phyloP scores from a whole-genome alignment of 2,888 invertebrate genomes.

The Tetragonisca angustula region DNA sequence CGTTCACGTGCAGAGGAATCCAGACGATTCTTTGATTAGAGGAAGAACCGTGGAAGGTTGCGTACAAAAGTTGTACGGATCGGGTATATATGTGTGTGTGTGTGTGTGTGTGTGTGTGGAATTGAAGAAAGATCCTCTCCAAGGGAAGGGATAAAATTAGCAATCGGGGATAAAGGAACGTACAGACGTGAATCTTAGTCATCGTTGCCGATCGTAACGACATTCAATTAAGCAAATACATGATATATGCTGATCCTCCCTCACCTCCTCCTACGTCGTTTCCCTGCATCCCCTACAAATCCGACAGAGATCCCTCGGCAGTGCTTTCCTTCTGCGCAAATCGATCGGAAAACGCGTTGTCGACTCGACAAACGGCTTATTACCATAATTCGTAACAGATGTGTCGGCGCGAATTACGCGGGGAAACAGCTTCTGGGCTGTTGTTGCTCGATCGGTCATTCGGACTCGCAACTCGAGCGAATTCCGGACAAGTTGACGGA shows the following conservation, averaged over 20 bases:
- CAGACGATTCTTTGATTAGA: conserved; percentile 34
- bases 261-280: conserved; percentile 8
- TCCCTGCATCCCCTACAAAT: background rate
- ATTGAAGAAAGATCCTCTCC: background rate
- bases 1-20: conserved; percentile 27
- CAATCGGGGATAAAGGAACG: background rate
- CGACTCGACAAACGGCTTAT: conserved; percentile 39
- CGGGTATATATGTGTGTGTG: too few relatives aligned
- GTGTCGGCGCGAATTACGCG: conserved; percentile 51
- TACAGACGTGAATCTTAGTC: background rate
- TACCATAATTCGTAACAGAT: conserved; percentile 66
- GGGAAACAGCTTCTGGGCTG: conserved; percentile 44
- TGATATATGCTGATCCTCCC: background rate
- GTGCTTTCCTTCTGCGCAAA: background rate
- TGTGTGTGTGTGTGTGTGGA: background rate
- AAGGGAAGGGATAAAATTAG: background rate
- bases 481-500: conserved; percentile 65
- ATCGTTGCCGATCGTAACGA: background rate
- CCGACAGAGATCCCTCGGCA: background rate
- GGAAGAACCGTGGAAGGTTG: background rate
- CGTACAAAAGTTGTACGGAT: background rate
- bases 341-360: conserved; percentile 24
- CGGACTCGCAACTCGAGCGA: conserved; percentile 47
- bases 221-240: conserved; percentile 3
- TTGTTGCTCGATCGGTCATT: conserved; percentile 59